Evolutionary conservation across 2,113 vertebrate genomes (phyloP).

Genomic region (Petrocephalus microphthalmus): DNA sequence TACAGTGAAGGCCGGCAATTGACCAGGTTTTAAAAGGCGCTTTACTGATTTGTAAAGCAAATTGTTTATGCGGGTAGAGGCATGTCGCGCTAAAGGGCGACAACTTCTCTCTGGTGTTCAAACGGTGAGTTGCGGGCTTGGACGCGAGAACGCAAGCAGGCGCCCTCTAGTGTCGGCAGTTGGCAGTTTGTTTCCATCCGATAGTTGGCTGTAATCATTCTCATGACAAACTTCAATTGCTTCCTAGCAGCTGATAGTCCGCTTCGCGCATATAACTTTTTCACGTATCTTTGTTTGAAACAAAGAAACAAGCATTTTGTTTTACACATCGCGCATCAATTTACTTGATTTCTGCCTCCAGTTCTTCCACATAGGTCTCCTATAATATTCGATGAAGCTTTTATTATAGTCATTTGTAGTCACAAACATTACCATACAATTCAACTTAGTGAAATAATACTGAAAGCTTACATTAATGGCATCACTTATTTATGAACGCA

Average conservation of each 20-base stretch:
- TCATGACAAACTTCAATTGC: not conserved
- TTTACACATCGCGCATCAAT: not conserved
- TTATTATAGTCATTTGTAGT: not conserved
- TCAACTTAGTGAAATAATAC: not conserved
- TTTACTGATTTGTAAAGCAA: no score
- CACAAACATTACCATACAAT: not conserved
- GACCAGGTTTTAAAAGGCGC: not conserved
- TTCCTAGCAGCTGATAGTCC: not conserved
- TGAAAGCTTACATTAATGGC: not conserved
- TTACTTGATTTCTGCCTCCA: not conserved
- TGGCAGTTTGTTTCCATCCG: not conserved
- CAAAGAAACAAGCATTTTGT: not conserved
- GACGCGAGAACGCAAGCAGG: not conserved
- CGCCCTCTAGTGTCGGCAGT: not conserved
- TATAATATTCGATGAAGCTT: not conserved
- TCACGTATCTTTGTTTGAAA: not conserved
- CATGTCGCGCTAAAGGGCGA: not conserved
- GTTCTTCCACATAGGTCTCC: not conserved
- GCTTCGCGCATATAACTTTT: not conserved
- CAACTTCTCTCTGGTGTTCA: not conserved
- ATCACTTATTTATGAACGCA: not conserved
- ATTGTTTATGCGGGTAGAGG: no score
- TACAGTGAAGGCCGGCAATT: not conserved
- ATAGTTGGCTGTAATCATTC: not conserved
- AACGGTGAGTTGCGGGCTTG: not conserved